Base-by-base conservation (phyloP, 1,140 invertebrate species). In the Ephestia elutella region DNA sequence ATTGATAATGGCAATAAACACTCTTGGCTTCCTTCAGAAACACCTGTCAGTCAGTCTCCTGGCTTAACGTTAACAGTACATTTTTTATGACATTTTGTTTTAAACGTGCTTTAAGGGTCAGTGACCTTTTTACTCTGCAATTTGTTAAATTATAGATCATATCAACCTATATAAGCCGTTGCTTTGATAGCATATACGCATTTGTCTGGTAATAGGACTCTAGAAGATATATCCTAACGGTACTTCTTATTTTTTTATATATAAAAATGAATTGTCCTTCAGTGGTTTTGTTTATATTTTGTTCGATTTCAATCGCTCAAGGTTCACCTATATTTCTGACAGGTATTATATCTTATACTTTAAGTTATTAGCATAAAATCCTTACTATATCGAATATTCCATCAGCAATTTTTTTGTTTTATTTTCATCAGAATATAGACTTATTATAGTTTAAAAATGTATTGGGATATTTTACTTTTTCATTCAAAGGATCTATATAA, bases 161-260 rank as follows among this genome's bases (percentile, higher is more conserved):
- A 50, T 8, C 50, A 53, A 53, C 19, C 50, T 53, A 53, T 53
- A 53, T 53, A 53, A 53, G 21, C 49, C 50, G 50, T 25, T 25
- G 50, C 28, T 44, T 44, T n/a, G 7, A 5, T 1, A 44, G 38
- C 4, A 44, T 15, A 44, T 17, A 44, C 38, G 1, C 38, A 44
- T 44, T 44, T 44, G n/a, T 44, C 15, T 1, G 3, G 38, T 17
- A 44, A 15, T 15, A 15, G 2, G 13, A n/a, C 38, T 44, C 13
- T 9, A 35, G 38, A 44, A n/a, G n/a, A 15, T 15, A 15, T 44
- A 4, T 44, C 30, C 7, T 5, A 32, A 44, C 2, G 7, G 38
- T 44, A n/a, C n/a, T n/a, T n/a, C n/a, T 44, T 1, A 44, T 15
- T 11, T 44, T 1, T n/a, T 44, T 44, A 38, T 28, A 38, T 10